These are phyloP conservation scores for Chitala chitala DNA, from an alignment of 2,113 vertebrate genomes.

Conservation along the genomic window DNA sequence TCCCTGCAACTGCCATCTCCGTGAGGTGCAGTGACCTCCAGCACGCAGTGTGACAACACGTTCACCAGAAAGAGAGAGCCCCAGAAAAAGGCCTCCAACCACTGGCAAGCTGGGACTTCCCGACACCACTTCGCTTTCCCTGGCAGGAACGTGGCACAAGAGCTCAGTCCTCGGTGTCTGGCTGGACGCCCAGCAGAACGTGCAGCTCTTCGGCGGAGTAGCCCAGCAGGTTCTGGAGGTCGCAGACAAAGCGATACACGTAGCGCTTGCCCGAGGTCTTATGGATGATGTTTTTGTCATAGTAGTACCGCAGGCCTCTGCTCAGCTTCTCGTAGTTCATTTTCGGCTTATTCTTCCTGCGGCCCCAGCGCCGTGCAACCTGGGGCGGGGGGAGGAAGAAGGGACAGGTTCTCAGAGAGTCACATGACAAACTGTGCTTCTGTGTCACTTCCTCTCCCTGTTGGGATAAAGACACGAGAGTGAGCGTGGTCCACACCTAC, in stretches of 20 bases:
- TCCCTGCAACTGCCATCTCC: not conserved
- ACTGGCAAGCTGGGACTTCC: not conserved
- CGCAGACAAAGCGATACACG: slow-evolving; percentile 83
- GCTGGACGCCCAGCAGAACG: slow-evolving; percentile 76
- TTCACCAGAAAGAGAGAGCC: slow-evolving; percentile 14
- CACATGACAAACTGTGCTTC: not conserved
- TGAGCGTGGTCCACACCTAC: slow-evolving; percentile 47
- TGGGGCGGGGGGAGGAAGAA: too few relatives aligned
- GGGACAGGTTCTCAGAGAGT: not conserved
- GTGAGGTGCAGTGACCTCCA: slow-evolving; percentile 13
- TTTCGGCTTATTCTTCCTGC: slow-evolving; percentile 85
- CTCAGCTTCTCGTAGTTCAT: slow-evolving; percentile 93
- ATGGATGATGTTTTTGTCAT: slow-evolving; percentile 90
- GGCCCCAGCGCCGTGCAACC: slow-evolving; percentile 82
- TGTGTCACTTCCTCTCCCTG: not conserved
- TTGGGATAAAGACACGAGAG: not conserved
- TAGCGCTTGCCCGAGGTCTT: slow-evolving; percentile 84
- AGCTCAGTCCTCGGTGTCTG: slow-evolving; percentile 78
- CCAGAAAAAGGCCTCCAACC: not conserved
- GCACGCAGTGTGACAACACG: not conserved
- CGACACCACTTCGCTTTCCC: not conserved
- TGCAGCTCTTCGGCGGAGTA: slow-evolving; percentile 79
- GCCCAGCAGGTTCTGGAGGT: slow-evolving; percentile 79
- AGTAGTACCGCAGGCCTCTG: slow-evolving; percentile 80
- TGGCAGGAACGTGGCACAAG: not conserved